phyloP scores from a whole-genome alignment of 2,113 vertebrate genomes.

The Psittacula cyanocephala region DNA sequence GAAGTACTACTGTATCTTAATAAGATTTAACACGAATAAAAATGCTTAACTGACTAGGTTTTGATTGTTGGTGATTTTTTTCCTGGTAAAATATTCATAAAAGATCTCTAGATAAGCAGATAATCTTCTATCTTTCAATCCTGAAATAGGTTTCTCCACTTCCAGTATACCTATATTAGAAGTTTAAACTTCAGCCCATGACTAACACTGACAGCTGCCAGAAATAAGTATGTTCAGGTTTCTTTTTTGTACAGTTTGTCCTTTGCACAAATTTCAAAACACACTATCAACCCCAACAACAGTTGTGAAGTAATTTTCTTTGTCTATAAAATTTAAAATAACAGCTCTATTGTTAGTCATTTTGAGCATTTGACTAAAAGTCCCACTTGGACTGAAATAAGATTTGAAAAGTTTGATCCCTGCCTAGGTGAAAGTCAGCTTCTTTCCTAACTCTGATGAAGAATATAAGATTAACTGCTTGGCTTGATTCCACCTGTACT shows the following conservation, averaged over 20 bases:
- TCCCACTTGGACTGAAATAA: background rate
- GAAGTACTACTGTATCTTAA: background rate
- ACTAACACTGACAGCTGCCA: background rate
- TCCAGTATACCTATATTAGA: background rate
- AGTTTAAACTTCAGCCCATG: background rate
- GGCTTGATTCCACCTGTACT: background rate
- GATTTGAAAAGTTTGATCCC: background rate
- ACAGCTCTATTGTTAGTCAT: background rate
- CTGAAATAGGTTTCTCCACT: background rate
- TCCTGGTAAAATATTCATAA: background rate
- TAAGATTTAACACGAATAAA: background rate
- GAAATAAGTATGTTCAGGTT: background rate
- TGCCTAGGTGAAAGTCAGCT: background rate
- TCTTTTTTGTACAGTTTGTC: background rate
- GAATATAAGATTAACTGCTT: background rate
- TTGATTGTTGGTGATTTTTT: background rate
- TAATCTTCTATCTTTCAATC: background rate
- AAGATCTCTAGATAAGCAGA: background rate
- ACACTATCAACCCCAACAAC: background rate
- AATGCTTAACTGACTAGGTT: background rate
- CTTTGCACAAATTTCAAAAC: background rate
- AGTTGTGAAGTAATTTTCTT: background rate
- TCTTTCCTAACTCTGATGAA: background rate
- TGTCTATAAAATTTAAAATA: background rate
- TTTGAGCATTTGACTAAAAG: background rate